Base-by-base conservation (phyloP, 2,797 vertebrate genomes). In the Alcedo quadribrachys region DNA sequence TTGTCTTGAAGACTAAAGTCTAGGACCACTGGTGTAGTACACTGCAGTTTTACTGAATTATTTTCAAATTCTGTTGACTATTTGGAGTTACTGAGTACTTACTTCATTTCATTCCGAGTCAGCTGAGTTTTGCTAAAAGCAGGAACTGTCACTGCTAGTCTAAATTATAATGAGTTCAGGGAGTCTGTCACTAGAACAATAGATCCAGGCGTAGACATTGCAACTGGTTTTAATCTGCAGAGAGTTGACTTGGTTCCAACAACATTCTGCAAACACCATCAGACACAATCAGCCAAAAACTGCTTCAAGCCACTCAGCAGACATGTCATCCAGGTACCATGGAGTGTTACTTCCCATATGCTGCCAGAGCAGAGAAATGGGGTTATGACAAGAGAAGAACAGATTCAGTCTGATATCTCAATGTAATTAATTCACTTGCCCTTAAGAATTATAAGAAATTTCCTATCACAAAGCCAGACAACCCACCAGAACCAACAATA, bases 261-360 rank as follows among this genome's bases (percentile, higher is more conserved):
- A 94, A 70, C 27, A 76, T 62, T 90, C 55, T 70, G 73, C 58
- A 94, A 88, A 92, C 63, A 92, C 45, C 87, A 95, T 81, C 93
- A 95, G 94, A 96, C 95, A 93, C 89, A 94, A 94, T 87, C 94
- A 95, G 85, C 65, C 12, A 46, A 91, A 93, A 80, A 93, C 77
- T 33, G 96, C 94, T 93, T 91, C 80, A 81, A 96, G 96, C 95
- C 87, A 96, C 87, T 89, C 73, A 87, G 85, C 86, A 94, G 93
- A 94, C 92, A 94, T 94, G 95, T 89, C 94, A 94, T 88, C 94
- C 95, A 96, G 94, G 94, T 96, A 96, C 92, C 69, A 92, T 16
- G 81, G 75, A 92, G 89, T 95, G 92, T 92, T 94, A 95, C 82
- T 86, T 87, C 95, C 93, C 94, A 87, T 95, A 93, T 90, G 93